Conservation (phyloP, 2,797 vertebrate species). For the Lacerta bilineata region DNA sequence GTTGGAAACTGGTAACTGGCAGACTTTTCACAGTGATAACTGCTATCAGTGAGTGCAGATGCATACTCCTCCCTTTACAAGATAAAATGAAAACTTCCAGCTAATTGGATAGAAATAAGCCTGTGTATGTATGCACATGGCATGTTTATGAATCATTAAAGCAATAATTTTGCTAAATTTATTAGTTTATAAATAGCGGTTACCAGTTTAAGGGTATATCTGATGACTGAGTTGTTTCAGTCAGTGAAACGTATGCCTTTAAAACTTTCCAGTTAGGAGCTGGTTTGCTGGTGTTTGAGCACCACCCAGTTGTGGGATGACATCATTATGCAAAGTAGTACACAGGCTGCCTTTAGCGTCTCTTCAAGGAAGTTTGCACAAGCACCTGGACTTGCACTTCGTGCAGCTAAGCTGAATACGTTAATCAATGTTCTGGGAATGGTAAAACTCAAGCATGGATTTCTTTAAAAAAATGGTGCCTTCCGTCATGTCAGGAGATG, state of each 20-base stretch:
- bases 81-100: conserved; percentile 57
- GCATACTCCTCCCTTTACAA: conserved; percentile 55
- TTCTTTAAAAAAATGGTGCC: conserved; percentile 94
- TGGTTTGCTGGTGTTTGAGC: conserved; percentile 72
- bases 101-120: conserved; percentile 37
- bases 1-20: conserved; percentile 30
- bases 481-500: conserved; percentile 83
- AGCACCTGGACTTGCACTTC: conserved; percentile 38
- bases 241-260: conserved; percentile 81
- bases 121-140: conserved; percentile 29
- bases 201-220: conserved; percentile 71
- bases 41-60: conserved; percentile 83
- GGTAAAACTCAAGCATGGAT: conserved; percentile 83
- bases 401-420: conserved; percentile 22
- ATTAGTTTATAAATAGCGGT: conserved; percentile 38
- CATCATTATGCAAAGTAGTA: conserved; percentile 73
- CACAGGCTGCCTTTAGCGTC: conserved; percentile 68
- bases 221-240: conserved; percentile 78
- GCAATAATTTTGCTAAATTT: conserved; percentile 48
- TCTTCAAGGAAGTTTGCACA: conserved; percentile 74
- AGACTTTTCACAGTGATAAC: conserved; percentile 77
- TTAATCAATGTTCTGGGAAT: conserved; percentile 26
- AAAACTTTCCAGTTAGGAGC: conserved; percentile 87
- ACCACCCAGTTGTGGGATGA: conserved; percentile 82
- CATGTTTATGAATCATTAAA: conserved; percentile 49